These are phyloP conservation scores for Urophycis tenuis DNA, from an alignment of 2,797 vertebrate species.

Conservation along the genomic window DNA sequence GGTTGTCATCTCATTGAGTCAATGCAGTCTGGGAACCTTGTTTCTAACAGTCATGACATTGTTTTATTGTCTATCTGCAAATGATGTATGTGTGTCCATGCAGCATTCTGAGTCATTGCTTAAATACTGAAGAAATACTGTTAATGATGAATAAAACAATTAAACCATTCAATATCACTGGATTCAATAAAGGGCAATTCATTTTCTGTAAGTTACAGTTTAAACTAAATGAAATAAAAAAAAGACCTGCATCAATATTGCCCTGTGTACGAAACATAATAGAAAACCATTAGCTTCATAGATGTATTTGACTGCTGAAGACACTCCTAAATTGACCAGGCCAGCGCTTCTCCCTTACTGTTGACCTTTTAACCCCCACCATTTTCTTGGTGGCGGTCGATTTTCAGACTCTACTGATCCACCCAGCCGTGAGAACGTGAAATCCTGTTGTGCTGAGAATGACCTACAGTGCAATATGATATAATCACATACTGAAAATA, in stretches of 20 bases:
- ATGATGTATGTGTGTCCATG: not conserved
- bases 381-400: not conserved
- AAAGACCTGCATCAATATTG: not conserved
- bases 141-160: not conserved
- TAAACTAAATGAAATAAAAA: not conserved
- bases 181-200: not conserved
- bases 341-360: not conserved
- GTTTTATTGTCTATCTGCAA: not conserved
- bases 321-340: not conserved
- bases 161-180: not conserved
- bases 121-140: not conserved
- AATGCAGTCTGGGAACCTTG: not conserved
- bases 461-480: not conserved
- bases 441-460: not conserved
- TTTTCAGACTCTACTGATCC: not conserved
- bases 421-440: not conserved
- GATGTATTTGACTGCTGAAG: not conserved
- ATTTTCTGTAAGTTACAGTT: not conserved
- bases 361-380: not conserved
- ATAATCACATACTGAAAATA: not conserved
- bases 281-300: too few relatives aligned
- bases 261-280: not conserved
- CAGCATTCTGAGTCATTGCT: not conserved
- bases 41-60: not conserved
- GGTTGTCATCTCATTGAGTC: not conserved